Percentiles rank a stretch among this genome's conserved stretches.
Evolutionary conservation across 2,888 invertebrate genomes (phyloP).

Genomic region (Rhimphoctona megacephalus): DNA sequence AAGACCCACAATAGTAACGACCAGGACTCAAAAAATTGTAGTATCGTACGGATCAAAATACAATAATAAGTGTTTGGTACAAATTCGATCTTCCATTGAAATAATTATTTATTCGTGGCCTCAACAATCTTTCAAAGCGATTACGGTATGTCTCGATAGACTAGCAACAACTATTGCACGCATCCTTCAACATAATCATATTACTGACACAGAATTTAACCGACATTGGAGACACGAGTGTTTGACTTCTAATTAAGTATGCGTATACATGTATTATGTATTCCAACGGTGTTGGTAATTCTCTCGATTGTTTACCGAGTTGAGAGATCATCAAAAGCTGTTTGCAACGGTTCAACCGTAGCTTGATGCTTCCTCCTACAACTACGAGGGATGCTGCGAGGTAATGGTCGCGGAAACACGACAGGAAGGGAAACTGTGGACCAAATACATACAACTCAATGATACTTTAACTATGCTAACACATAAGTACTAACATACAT

Average conservation of each 20-base stretch:
- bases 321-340: constrained; percentile 69
- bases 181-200: constrained; percentile 20
- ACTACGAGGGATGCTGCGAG: constrained; percentile 29
- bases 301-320: constrained; percentile 55
- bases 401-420: constrained; percentile 46
- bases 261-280: constrained; percentile 29
- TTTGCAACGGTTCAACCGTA: constrained; percentile 64
- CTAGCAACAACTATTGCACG: background rate
- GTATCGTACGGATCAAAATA: background rate
- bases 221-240: constrained; percentile 21
- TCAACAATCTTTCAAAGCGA: background rate
- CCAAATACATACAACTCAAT: constrained; percentile 69
- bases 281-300: constrained; percentile 55
- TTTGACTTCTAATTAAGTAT: constrained; percentile 63
- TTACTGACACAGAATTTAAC: constrained; percentile 3
- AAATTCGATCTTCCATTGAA: background rate
- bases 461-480: constrained; percentile 78
- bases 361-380: constrained; percentile 30
- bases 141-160: background rate
- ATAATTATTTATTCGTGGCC: background rate
- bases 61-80: background rate
- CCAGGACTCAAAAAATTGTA: background rate
- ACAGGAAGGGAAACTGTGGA: constrained; percentile 48
- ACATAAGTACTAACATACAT: constrained; percentile 35
- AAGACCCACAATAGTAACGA: background rate